Evolutionary conservation across 2,888 invertebrate species (phyloP), one percentile per base, ranked within the genome.

Genomic region (Cataglyphis albicans): DNA sequence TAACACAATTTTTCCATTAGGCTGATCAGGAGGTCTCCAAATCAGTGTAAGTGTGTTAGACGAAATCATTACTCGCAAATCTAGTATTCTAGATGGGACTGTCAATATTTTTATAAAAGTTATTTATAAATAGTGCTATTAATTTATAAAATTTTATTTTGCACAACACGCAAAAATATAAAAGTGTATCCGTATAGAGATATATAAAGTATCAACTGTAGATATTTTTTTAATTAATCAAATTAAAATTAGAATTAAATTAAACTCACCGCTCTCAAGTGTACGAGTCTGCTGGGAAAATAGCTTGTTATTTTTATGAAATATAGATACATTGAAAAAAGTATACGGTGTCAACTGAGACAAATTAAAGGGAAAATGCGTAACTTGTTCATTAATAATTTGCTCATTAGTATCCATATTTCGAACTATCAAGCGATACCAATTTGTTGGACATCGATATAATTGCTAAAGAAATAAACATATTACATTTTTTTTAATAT

Each of bases 11-110:
- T 68, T 75, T 38, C 91, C 92, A 63, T 88, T 89, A 5, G 65
- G 12, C 38, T 78, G 0, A 0, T 9, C 0, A n/a, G 92, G 92
- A n/a, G 86, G 68, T 9, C 59, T 52, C 92, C 92, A 92, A 5
- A n/a, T 32, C 21, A 91, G 10, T 1, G 7, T 70, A 0, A 84
- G 29, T 15, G 35, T 25, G 9, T 52, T 52, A 6, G 18, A 15
- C 3, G 7, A 55, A 6, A 25, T 9, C 1, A 18, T 10, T 3
- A 0, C 9, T n/a, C 0, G 0, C 0, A 91, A 12, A 41, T 86
- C 72, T 57, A 7, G 48, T 10, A 92, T 88, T 32, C 21, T 0
- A 0, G 86, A 81, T 0, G 91, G 91, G 10, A 48, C 92, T 92
- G 57, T 38, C 10, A 10, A 44, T 12, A 29, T 41, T 44, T 5